These are phyloP conservation scores for Mormyrus proboscirostris DNA, from an alignment of 2,797 vertebrate species.

Conservation along the genomic window DNA sequence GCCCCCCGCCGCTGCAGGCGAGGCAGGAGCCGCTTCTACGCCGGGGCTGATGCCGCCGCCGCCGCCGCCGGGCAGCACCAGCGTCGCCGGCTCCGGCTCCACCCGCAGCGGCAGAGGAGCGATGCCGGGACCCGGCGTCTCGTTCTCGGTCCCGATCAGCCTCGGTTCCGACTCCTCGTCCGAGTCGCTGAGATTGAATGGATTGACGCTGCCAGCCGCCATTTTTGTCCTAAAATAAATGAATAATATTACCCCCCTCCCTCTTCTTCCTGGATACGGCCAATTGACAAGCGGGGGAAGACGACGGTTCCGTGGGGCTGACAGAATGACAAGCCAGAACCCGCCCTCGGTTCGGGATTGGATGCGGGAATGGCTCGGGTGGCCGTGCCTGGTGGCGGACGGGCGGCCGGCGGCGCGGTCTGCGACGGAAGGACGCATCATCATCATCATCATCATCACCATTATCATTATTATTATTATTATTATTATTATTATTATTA, in stretches of 20 bases:
- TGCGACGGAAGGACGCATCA: not conserved
- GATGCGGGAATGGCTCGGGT: slow-evolving; percentile 21
- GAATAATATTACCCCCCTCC: not conserved
- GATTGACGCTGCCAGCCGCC: slow-evolving; percentile 86
- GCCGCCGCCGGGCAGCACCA: slow-evolving; percentile 49
- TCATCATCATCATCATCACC: not conserved
- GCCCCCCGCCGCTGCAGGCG: slow-evolving; percentile 26
- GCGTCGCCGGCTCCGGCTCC: slow-evolving; percentile 51
- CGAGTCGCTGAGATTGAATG: slow-evolving; percentile 86
- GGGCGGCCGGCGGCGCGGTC: not conserved
- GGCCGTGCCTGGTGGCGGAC: not conserved
- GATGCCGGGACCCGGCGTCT: slow-evolving; percentile 57
- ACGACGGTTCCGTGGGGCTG: slow-evolving; percentile 39
- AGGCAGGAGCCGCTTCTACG: not conserved
- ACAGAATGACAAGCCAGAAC: slow-evolving; percentile 25
- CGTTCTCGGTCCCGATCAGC: slow-evolving; percentile 63
- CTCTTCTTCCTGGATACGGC: slow-evolving; percentile 52
- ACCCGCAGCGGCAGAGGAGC: slow-evolving; percentile 58
- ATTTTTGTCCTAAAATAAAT: slow-evolving; percentile 56
- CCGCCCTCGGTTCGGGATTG: slow-evolving; percentile 53
- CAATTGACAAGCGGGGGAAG: slow-evolving; percentile 27
- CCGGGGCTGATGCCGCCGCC: not conserved
- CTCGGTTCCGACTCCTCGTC: slow-evolving; percentile 76
- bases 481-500: too few species aligned
- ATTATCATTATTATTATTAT: not conserved